Evolutionary conservation across 1,140 invertebrate genomes (phyloP).

Genomic region (Babylonia areolata): DNA sequence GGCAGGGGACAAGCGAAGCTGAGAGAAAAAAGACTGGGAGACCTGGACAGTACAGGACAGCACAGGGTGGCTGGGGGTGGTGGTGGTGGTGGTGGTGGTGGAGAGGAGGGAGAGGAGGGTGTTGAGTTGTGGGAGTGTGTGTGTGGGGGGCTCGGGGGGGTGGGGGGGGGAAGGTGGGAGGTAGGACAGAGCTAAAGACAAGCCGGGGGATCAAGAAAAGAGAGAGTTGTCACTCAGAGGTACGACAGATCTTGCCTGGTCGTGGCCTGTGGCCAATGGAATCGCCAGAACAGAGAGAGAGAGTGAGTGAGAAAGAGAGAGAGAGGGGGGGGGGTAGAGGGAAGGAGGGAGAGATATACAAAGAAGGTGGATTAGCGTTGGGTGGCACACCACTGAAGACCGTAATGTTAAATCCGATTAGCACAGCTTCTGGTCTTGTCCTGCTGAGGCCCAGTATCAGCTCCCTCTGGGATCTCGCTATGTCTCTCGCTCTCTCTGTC

Average conservation of each 20-base stretch:
- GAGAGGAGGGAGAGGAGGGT: background rate
- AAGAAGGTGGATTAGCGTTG: background rate
- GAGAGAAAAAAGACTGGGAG: background rate
- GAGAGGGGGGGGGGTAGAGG: constrained; percentile 8
- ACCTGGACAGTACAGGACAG: background rate
- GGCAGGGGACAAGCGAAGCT: background rate
- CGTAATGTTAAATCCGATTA: background rate
- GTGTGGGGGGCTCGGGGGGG: background rate
- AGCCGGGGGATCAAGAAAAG: background rate
- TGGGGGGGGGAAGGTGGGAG: background rate
- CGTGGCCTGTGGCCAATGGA: background rate
- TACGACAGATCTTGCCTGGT: background rate
- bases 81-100: background rate
- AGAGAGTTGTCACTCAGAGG: background rate
- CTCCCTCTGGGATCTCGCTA: background rate
- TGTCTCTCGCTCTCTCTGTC: background rate
- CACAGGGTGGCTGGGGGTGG: background rate
- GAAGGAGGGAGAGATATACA: background rate
- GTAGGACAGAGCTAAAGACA: background rate
- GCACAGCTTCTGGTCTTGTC: background rate
- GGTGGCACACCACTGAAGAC: background rate
- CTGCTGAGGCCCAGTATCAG: too few species aligned
- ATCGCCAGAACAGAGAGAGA: constrained; percentile 9
- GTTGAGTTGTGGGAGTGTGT: too few species aligned
- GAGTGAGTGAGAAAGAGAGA: constrained; percentile 3